A percentile compares a stretch with the other conserved stretches of the same genome.
These are phyloP conservation scores for Oreochromis aureus DNA, from an alignment of 2,113 vertebrate genomes.

Conservation along the genomic window DNA sequence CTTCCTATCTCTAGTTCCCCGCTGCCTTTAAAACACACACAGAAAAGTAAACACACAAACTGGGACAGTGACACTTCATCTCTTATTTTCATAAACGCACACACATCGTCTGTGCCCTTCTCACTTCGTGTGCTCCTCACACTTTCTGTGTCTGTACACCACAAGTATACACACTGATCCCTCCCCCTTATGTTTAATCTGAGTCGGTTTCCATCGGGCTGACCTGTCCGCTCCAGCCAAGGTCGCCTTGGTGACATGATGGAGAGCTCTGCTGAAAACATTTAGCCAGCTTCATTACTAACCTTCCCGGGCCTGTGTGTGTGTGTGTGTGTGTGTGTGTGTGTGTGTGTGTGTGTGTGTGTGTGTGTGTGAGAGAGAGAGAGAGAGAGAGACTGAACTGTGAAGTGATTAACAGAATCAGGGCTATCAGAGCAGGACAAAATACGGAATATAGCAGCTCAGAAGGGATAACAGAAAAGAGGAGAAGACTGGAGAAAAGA, in stretches of 20 bases:
- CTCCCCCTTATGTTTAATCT: background rate
- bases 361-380: background rate
- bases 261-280: constrained; percentile 48
- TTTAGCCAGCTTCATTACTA: constrained; percentile 55
- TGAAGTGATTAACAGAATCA: constrained; percentile 47
- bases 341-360: background rate
- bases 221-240: constrained; percentile 46
- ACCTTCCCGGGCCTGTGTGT: background rate
- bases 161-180: background rate
- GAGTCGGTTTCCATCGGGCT: constrained; percentile 2
- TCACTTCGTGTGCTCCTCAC: background rate
- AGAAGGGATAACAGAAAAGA: background rate
- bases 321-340: background rate
- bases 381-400: background rate
- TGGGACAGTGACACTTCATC: background rate
- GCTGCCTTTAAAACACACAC: background rate
- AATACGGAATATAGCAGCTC: background rate
- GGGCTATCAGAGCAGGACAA: constrained; percentile 13
- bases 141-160: background rate
- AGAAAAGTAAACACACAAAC: background rate
- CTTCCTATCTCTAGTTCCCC: background rate
- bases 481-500: background rate
- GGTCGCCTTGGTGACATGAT: constrained; percentile 52
- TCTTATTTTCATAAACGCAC: background rate
- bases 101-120: background rate